These are phyloP conservation scores for Micromesistius poutassou DNA, from an alignment of 2,797 vertebrate species.

Conservation along the genomic window DNA sequence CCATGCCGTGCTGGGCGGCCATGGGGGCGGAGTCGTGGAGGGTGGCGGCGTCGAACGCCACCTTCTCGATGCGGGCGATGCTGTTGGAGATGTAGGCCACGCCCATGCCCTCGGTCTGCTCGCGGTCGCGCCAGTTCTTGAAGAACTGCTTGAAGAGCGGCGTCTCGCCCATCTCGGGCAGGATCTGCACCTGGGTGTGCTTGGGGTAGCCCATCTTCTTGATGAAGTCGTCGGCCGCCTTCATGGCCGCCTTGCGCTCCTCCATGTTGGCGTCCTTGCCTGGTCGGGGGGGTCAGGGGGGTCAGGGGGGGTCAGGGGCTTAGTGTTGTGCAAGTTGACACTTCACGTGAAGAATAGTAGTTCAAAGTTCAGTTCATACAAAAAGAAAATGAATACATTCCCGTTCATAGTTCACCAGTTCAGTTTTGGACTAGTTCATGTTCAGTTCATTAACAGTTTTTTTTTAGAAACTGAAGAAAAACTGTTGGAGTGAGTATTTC, in stretches of 20 bases:
- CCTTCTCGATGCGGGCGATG: slow-evolving; percentile 89
- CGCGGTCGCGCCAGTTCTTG: slow-evolving; percentile 93
- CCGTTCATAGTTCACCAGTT: too few species aligned
- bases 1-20: slow-evolving; percentile 97
- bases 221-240: slow-evolving; percentile 92
- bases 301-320: too few species aligned
- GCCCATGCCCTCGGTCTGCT: slow-evolving; percentile 88
- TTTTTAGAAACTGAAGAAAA: too few species aligned
- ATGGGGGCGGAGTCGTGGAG: slow-evolving; percentile 88
- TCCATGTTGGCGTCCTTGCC: slow-evolving; percentile 90
- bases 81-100: slow-evolving; percentile 87
- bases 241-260: slow-evolving; percentile 89
- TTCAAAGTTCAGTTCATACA: too few species aligned
- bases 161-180: slow-evolving; percentile 92
- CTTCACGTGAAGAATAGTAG: too few species aligned
- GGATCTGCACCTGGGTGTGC: slow-evolving; percentile 91
- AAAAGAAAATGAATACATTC: too few species aligned
- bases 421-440: too few species aligned
- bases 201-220: slow-evolving; percentile 94
- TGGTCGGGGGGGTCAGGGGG: slow-evolving; percentile 46
- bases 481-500: too few species aligned
- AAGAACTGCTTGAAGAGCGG: slow-evolving; percentile 99
- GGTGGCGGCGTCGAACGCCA: slow-evolving; percentile 84
- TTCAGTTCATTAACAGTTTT: too few species aligned
- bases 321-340: too few species aligned